Evolutionary conservation across 2,113 vertebrate species (phyloP).

Genomic region (Scortum barcoo): DNA sequence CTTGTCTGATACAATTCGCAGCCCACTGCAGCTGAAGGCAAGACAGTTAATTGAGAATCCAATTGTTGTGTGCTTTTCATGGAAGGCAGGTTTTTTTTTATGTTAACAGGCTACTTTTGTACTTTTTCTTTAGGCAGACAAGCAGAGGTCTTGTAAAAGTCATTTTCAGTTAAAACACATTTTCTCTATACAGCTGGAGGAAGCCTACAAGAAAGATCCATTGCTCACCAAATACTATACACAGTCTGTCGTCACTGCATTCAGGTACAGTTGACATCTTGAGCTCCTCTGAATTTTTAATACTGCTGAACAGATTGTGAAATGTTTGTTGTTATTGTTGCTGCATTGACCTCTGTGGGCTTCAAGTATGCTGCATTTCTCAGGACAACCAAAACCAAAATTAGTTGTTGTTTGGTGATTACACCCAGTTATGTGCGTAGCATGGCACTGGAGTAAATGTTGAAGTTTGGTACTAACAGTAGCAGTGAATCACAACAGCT

Average conservation of each 20-base stretch:
- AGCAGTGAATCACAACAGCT: background rate
- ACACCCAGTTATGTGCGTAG: background rate
- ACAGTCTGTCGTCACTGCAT: constrained; percentile 80
- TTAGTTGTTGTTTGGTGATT: constrained; percentile 14
- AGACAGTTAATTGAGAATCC: constrained; percentile 46
- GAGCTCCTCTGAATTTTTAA: background rate
- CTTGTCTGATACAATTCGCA: constrained; percentile 10
- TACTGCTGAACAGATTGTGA: background rate
- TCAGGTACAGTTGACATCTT: constrained; percentile 76
- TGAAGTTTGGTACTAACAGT: background rate
- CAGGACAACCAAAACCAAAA: background rate
- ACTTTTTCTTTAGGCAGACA: constrained; percentile 40
- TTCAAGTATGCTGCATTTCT: background rate
- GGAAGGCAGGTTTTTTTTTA: constrained; percentile 24
- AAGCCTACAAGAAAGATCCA: constrained; percentile 68
- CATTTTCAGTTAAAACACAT: constrained; percentile 30
- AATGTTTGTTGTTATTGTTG: constrained; percentile 23
- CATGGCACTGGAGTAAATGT: constrained; percentile 2
- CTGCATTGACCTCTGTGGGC: background rate
- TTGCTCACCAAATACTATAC: constrained; percentile 80
- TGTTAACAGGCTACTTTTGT: constrained; percentile 53
- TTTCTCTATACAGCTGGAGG: constrained; percentile 73
- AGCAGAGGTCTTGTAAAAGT: constrained; percentile 17
- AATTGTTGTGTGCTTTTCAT: constrained; percentile 27
- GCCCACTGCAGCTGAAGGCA: constrained; percentile 42